These are phyloP conservation scores for Casuarius casuarius DNA, from an alignment of 2,113 vertebrate genomes.

Conservation along the genomic window DNA sequence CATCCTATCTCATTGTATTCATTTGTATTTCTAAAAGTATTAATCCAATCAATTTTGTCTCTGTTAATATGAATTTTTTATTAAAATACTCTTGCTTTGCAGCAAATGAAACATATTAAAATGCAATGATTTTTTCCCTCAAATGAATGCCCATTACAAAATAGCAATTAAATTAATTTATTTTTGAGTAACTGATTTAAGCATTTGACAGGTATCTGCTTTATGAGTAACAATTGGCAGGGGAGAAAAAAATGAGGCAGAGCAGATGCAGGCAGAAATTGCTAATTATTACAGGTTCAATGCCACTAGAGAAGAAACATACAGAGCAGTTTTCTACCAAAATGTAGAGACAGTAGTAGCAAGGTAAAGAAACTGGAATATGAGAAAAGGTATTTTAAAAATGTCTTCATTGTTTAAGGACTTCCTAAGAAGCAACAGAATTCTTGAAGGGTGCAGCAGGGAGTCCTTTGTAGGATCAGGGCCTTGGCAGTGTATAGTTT, in stretches of 20 bases:
- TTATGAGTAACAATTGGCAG: not conserved
- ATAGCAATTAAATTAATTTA: not conserved
- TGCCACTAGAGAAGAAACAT: not conserved
- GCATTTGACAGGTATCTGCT: not conserved
- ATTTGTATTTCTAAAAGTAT: not conserved
- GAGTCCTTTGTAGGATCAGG: not conserved
- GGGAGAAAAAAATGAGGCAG: not conserved
- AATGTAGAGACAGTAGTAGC: not conserved
- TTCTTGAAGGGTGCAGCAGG: not conserved
- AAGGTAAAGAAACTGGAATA: not conserved
- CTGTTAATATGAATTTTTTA: conserved; percentile 50
- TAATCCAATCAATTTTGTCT: conserved; percentile 20
- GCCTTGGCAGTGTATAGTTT: not conserved
- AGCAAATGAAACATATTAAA: not conserved
- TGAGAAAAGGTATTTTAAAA: not conserved
- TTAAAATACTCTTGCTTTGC: conserved; percentile 11
- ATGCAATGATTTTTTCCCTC: not conserved
- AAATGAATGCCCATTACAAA: conserved; percentile 14
- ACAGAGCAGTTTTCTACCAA: not conserved
- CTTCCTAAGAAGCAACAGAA: not conserved
- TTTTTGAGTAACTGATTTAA: conserved; percentile 13
- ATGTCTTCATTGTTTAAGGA: too few species aligned
- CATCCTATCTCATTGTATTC: not conserved
- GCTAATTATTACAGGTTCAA: not conserved
- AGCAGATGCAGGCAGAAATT: not conserved